A percentile compares a stretch with the other conserved stretches of the same genome.
Conservation (phyloP, 2,797 vertebrate species). For the Enteromius anoplus region DNA sequence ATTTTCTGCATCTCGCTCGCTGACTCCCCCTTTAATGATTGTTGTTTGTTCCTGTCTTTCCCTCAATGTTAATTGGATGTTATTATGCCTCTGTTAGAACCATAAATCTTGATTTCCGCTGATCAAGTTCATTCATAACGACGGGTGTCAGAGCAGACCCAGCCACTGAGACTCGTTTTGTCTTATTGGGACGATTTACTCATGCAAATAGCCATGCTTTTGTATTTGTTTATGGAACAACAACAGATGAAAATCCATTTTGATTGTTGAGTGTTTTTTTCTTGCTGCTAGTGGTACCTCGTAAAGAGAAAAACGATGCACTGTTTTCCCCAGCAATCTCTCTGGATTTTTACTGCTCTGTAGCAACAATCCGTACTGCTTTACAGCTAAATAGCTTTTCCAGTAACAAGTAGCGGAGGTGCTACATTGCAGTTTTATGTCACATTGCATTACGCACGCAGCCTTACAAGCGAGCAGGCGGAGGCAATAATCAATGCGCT, state of each 20-base stretch:
- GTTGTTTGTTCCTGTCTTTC: constrained; percentile 46
- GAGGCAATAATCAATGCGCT: constrained; percentile 13
- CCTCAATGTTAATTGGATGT: constrained; percentile 54
- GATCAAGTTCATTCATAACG: constrained; percentile 23
- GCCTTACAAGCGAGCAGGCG: not conserved
- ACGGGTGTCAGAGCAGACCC: not conserved
- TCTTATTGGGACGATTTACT: constrained; percentile 2
- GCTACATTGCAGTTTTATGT: constrained; percentile 33
- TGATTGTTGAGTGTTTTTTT: not conserved
- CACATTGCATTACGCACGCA: not conserved
- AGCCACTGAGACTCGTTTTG: not conserved
- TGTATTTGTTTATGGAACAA: constrained; percentile 25
- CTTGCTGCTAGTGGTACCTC: not conserved
- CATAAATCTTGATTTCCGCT: constrained; percentile 45
- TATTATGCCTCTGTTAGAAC: constrained; percentile 59
- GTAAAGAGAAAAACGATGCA: not conserved
- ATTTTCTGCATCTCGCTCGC: constrained; percentile 8
- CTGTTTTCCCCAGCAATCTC: constrained; percentile 1
- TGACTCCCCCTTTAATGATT: constrained; percentile 34
- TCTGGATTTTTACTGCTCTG: constrained; percentile 15
- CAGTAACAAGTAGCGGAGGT: constrained; percentile 22
- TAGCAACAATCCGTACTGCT: constrained; percentile 11
- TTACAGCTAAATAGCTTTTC: constrained; percentile 37
- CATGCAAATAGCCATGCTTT: constrained; percentile 13
- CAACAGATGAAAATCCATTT: not conserved